Evolutionary conservation across 1,140 invertebrate species (phyloP).

Genomic region (Gonatopus flavifemur): DNA sequence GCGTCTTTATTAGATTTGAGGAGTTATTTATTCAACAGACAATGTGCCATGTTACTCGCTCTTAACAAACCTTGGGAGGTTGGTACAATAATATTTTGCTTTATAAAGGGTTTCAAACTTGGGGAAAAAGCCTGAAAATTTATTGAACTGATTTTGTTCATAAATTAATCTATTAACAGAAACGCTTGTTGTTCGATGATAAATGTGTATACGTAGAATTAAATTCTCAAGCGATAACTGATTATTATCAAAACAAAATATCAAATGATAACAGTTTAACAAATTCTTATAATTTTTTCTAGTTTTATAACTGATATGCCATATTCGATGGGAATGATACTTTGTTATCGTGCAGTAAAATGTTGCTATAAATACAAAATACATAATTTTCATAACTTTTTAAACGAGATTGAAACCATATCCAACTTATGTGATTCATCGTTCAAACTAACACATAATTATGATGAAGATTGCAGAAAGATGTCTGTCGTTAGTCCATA

Average conservation of each 20-base stretch:
- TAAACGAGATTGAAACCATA: too few relatives aligned
- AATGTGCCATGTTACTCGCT: conserved; percentile 83
- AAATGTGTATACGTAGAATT: too few relatives aligned
- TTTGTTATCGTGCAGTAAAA: neutral
- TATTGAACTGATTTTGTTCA: too few relatives aligned
- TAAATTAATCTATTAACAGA: too few relatives aligned
- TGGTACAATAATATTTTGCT: conserved; percentile 46
- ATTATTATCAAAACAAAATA: too few relatives aligned
- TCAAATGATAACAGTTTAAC: too few relatives aligned
- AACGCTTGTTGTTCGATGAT: conserved; percentile 8
- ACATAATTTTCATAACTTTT: conserved; percentile 10
- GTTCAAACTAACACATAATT: too few relatives aligned
- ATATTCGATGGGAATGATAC: neutral
- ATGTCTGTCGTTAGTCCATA: conserved; percentile 84
- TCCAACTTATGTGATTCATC: too few relatives aligned
- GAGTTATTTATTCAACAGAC: conserved; percentile 92
- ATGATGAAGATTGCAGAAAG: conserved; percentile 74
- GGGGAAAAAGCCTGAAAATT: too few relatives aligned
- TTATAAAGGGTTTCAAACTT: too few relatives aligned
- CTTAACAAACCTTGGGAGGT: conserved; percentile 81
- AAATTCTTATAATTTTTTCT: conserved; percentile 10
- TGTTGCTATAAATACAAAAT: neutral
- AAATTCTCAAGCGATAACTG: too few relatives aligned
- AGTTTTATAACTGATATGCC: neutral
- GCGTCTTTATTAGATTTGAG: conserved; percentile 85